phyloP scores from a whole-genome alignment of 2,113 vertebrate species.

The Chionomys nivalis region DNA sequence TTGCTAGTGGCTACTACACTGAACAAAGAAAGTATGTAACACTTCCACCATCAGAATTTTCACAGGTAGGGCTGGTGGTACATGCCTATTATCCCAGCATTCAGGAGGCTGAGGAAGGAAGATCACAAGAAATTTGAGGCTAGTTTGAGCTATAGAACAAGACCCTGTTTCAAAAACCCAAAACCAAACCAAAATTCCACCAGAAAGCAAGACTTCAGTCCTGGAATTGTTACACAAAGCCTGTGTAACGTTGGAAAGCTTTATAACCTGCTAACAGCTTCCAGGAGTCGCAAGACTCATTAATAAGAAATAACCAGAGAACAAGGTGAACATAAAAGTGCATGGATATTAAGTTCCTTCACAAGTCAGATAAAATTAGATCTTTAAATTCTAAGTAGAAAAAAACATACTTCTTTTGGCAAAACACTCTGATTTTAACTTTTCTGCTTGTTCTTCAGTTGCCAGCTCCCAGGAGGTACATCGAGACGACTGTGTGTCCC shows the following conservation, averaged over 20 bases:
- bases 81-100: not conserved
- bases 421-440: constrained; percentile 86
- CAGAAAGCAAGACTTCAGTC: not conserved
- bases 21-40: not conserved
- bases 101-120: not conserved
- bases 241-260: not conserved
- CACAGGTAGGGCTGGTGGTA: not conserved
- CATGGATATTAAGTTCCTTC: not conserved
- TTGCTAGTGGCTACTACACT: not conserved
- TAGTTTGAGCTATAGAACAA: not conserved
- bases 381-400: constrained; percentile 55
- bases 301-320: constrained; percentile 25
- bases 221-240: not conserved
- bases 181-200: not conserved
- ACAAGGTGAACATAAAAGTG: constrained; percentile 4
- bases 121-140: not conserved
- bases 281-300: not conserved
- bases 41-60: not conserved
- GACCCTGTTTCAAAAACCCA: not conserved
- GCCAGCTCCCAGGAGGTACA: constrained; percentile 92
- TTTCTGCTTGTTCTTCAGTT: constrained; percentile 77
- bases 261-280: not conserved
- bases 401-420: constrained; percentile 88
- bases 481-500: constrained; percentile 83
- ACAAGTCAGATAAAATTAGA: constrained; percentile 43